Conservation (phyloP, 2,113 vertebrate genomes). For the Centropus unirufus region DNA sequence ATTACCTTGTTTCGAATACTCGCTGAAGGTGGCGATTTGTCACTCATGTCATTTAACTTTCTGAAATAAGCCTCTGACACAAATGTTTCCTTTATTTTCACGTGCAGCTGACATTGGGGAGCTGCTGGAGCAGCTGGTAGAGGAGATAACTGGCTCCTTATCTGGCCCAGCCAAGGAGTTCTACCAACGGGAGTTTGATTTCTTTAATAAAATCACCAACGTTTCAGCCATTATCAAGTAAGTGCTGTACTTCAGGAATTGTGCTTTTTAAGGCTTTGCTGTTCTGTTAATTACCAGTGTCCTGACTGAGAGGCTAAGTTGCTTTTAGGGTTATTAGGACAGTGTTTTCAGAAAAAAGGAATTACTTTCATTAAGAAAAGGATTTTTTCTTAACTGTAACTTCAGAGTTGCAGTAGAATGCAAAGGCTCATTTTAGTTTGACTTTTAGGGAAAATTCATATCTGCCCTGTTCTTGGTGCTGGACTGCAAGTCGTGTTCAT, state of each 20-base stretch:
- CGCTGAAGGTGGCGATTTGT: not conserved
- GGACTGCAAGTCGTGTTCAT: not conserved
- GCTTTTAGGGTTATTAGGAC: not conserved
- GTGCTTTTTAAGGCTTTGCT: not conserved
- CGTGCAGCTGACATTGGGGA: slow-evolving; percentile 92
- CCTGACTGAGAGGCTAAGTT: not conserved
- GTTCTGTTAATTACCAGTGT: not conserved
- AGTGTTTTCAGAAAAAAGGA: not conserved
- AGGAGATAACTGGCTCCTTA: slow-evolving; percentile 91
- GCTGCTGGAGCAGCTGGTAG: slow-evolving; percentile 90
- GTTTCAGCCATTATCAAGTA: slow-evolving; percentile 96
- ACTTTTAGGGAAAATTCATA: not conserved
- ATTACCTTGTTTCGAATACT: not conserved
- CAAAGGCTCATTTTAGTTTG: not conserved
- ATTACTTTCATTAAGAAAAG: not conserved
- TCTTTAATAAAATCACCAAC: slow-evolving; percentile 97
- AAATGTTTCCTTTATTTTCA: not conserved
- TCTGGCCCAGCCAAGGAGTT: slow-evolving; percentile 96
- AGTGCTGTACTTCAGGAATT: not conserved
- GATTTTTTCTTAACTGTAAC: not conserved
- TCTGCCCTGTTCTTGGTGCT: not conserved
- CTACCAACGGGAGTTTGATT: slow-evolving; percentile 97
- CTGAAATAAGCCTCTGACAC: not conserved
- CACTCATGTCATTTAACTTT: not conserved
- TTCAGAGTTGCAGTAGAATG: not conserved